Conservation (phyloP, 2,797 vertebrate species). For the Bradypodion ventrale region DNA sequence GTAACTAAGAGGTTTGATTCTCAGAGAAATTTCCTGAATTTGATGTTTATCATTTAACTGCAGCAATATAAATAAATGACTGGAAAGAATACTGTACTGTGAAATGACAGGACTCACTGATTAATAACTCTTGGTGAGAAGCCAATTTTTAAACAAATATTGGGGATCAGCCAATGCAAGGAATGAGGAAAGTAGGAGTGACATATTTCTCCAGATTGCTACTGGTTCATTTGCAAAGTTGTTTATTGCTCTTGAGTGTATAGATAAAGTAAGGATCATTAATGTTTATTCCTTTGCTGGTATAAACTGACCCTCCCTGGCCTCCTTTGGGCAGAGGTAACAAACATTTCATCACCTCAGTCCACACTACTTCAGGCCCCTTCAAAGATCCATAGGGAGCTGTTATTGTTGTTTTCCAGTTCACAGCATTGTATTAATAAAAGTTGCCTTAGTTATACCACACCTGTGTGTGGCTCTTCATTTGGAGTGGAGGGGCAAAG, state of each 20-base stretch:
- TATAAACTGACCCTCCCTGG: no score
- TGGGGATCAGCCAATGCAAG: not conserved
- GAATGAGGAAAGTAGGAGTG: not conserved
- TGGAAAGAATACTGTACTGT: not conserved
- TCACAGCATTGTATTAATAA: no score
- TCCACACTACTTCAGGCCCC: no score
- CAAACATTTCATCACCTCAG: no score
- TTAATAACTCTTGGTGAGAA: constrained; percentile 10
- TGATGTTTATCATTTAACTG: not conserved
- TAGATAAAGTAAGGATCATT: not conserved
- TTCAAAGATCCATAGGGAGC: no score
- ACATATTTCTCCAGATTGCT: not conserved
- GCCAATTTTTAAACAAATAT: not conserved
- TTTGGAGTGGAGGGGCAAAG: no score
- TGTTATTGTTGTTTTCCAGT: no score
- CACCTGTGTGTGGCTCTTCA: no score
- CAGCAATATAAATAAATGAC: not conserved
- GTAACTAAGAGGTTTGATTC: not conserved
- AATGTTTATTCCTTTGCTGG: not conserved
- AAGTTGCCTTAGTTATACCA: no score
- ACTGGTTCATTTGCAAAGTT: not conserved
- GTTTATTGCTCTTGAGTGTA: not conserved
- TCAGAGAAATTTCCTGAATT: not conserved
- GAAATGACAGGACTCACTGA: not conserved
- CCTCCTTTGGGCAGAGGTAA: no score